These are phyloP conservation scores for Griposia aprilina DNA, from an alignment of 2,888 invertebrate species.

Conservation along the genomic window DNA sequence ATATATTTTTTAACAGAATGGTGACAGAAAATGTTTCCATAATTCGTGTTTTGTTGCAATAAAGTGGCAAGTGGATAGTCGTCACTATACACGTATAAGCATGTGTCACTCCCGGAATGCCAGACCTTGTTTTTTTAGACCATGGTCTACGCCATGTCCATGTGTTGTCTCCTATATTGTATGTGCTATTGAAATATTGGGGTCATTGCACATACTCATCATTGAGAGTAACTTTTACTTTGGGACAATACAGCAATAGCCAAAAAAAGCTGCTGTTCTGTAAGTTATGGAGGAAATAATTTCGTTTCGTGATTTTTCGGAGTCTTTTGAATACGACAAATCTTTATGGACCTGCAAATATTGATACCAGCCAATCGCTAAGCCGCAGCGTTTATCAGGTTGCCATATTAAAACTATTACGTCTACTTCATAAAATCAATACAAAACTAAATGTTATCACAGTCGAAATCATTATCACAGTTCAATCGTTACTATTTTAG, in stretches of 20 bases:
- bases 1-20: no score
- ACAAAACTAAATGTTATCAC: constrained; percentile 42
- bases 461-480: constrained; percentile 28
- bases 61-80: no score
- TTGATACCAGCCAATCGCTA: background rate
- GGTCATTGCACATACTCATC: background rate
- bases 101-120: no score
- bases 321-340: background rate
- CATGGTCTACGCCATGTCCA: background rate
- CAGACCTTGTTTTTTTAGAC: no score
- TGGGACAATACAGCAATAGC: no score
- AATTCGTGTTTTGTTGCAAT: no score
- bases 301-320: background rate
- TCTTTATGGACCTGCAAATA: background rate
- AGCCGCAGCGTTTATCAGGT: constrained; percentile 3
- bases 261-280: background rate
- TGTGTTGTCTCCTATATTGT: background rate
- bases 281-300: background rate
- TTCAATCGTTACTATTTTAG: constrained; percentile 22
- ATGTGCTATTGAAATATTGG: background rate
- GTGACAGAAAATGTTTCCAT: no score
- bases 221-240: background rate
- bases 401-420: constrained; percentile 11
- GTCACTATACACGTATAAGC: no score
- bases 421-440: constrained; percentile 28